Evolutionary conservation across 2,888 invertebrate species (phyloP), one percentile per base, ranked within the genome.

Genomic region (Entomobrya multifasciata): DNA sequence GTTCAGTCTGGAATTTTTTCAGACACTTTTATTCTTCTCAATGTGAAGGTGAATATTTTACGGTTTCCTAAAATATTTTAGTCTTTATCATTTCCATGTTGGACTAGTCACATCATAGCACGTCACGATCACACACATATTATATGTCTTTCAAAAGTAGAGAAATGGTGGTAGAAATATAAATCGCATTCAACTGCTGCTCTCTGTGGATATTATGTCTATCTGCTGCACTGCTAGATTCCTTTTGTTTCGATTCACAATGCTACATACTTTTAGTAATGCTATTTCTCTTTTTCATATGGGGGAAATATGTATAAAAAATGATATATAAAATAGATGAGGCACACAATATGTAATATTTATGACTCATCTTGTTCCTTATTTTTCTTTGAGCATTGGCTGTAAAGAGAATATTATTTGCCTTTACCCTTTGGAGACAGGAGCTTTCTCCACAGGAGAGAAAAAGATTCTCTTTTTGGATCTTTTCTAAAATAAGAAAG

Each of bases 341-440:
- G 36, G 82, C 62, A 60, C 74, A 60, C 82, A 65, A 77, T 83
- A 83, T 83, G 77, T 67, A 83, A 83, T 83, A 83, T 83, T 83
- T 83, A 83, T 83, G 62, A 65, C 25, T 83, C 76, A 83, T 76
- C 76, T 67, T 83, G 83, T 83, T 76, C 83, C 65, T 82, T 82
- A 52, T 60, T 76, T 74, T 74, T 77, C 55, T 83, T 55, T 62
- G 60, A 76, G 67, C 67, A 65, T 83, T 83, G 76, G 47, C 74
- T 65, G 62, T 55, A 67, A 52, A 65, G 22, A 72, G 76, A 41
- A 47, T 62, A 74, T n/a, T n/a, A n/a, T 76, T 83, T 67, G 76
- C 76, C 55, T 83, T 83, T 83, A 83, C 76, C 83, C 83, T 83
- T 83, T 83, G 83, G 83, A 83, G 83, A 83, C 83, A 76, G 36